phyloP scores from a whole-genome alignment of 1,140 invertebrate species.

The Triops longicaudatus region DNA sequence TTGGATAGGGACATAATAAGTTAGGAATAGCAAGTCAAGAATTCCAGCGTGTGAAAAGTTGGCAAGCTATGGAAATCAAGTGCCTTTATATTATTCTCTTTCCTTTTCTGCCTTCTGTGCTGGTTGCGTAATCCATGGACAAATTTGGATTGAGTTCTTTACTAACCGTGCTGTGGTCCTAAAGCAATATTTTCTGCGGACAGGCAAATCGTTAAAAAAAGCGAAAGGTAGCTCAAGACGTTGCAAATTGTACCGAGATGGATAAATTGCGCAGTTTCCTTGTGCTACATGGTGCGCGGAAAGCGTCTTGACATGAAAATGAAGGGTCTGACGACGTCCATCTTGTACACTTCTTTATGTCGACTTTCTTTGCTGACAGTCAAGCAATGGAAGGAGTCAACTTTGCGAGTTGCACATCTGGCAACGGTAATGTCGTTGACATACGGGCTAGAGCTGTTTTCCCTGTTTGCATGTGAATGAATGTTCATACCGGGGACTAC shows the following conservation, averaged over 20 bases:
- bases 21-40: background rate
- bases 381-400: background rate
- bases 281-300: background rate
- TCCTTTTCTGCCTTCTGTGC: too few relatives aligned
- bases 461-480: constrained; percentile 2
- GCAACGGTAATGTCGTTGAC: background rate
- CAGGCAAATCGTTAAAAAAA: too few relatives aligned
- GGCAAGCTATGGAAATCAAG: background rate
- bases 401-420: background rate
- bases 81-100: background rate
- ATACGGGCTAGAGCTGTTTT: background rate
- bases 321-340: background rate
- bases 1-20: background rate
- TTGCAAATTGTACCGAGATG: background rate
- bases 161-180: too few relatives aligned
- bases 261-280: background rate
- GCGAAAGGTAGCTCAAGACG: too few relatives aligned
- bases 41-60: background rate
- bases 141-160: too few relatives aligned
- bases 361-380: background rate
- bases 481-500: background rate
- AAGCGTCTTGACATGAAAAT: background rate
- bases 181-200: too few relatives aligned
- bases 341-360: background rate
- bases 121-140: too few relatives aligned